Evolutionary conservation across 2,113 vertebrate species (phyloP).

Genomic region (Thinocorus orbignyianus): DNA sequence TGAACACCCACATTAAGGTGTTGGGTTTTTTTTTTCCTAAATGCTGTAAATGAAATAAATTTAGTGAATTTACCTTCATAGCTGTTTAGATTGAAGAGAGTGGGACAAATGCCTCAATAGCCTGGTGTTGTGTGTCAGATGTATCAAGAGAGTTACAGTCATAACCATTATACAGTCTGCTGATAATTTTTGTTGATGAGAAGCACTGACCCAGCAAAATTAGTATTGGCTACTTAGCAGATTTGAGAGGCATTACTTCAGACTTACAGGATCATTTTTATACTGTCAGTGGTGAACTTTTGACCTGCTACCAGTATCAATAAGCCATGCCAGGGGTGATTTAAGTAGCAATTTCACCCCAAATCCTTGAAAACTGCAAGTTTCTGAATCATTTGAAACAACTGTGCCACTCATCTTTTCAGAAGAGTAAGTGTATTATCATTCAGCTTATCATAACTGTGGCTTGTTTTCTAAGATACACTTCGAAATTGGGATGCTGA

Average conservation of each 20-base stretch:
- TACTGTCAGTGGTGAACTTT: not conserved
- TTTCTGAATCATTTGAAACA: not conserved
- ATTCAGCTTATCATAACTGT: not conserved
- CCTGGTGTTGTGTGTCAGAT: not conserved
- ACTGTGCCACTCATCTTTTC: not conserved
- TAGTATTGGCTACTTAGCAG: not conserved
- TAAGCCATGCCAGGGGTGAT: not conserved
- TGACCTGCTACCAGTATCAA: not conserved
- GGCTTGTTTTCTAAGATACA: not conserved
- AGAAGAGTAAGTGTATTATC: not conserved
- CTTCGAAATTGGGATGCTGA: not conserved
- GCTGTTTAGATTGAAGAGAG: not conserved
- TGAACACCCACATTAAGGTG: not conserved
- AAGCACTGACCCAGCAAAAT: not conserved
- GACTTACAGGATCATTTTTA: not conserved
- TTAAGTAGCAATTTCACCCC: not conserved
- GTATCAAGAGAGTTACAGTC: not conserved
- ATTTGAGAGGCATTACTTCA: not conserved
- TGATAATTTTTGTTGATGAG: not conserved
- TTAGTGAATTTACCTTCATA: not conserved
- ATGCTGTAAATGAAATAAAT: not conserved
- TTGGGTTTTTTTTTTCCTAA: not conserved
- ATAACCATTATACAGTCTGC: not conserved
- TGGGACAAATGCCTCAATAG: fast-evolving
- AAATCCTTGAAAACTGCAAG: not conserved